A percentile compares a stretch with the other conserved stretches of the same genome.
phyloP scores from a whole-genome alignment of 2,113 vertebrate genomes.

The Reinhardtius hippoglossoides region DNA sequence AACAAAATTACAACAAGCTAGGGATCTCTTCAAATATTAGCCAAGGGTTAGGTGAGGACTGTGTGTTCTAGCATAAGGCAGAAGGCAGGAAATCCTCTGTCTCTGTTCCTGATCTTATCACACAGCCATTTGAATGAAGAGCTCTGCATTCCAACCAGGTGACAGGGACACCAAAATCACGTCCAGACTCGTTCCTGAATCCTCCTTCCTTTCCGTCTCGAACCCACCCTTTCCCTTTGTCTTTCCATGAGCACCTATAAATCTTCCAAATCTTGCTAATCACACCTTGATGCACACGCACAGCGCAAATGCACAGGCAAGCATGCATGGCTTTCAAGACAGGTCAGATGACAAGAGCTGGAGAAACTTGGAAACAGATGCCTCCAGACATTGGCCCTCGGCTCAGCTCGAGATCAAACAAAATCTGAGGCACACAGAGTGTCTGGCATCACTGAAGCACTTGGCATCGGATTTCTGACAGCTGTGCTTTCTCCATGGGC shows the following conservation, averaged over 20 bases:
- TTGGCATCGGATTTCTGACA: conserved; percentile 71
- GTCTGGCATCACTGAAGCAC: conserved; percentile 65
- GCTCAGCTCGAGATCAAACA: conserved; percentile 67
- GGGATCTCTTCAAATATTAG: not conserved
- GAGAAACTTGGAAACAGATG: conserved; percentile 58
- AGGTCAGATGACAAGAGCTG: conserved; percentile 55
- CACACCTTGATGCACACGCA: conserved; percentile 30
- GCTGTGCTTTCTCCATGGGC: conserved; percentile 73
- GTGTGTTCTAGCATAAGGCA: conserved; percentile 11
- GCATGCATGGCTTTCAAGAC: conserved; percentile 41
- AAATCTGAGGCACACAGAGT: conserved; percentile 59
- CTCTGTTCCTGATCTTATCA: conserved; percentile 75
- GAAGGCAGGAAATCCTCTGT: conserved; percentile 74
- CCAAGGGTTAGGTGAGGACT: conserved; percentile 15
- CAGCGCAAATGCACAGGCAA: conserved; percentile 29
- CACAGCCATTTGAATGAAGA: conserved; percentile 49
- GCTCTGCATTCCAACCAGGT: conserved; percentile 78
- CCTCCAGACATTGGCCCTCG: conserved; percentile 47
- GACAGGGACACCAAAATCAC: conserved; percentile 70
- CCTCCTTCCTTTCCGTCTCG: conserved; percentile 46
- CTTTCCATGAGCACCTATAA: conserved; percentile 31
- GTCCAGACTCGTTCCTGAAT: conserved; percentile 62
- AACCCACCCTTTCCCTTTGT: conserved; percentile 36
- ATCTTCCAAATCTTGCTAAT: conserved; percentile 24
- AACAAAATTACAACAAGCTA: not conserved